A percentile compares a stretch with the other conserved stretches of the same genome.
These are phyloP conservation scores for Chaenocephalus aceratus DNA, from an alignment of 2,113 vertebrate genomes.

Conservation along the genomic window DNA sequence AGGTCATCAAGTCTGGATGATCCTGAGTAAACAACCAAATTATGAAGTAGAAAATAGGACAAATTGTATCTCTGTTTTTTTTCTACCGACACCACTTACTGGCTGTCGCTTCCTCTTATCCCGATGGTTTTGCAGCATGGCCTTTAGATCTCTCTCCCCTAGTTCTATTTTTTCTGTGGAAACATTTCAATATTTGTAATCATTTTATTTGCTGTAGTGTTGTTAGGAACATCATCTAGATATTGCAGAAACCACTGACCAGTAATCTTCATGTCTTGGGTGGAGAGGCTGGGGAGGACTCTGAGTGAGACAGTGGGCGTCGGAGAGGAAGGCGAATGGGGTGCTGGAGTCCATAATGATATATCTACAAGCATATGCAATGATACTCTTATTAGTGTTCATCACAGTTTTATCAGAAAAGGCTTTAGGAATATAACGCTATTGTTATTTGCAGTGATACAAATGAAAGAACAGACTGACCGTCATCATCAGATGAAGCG, in stretches of 20 bases:
- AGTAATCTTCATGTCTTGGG: constrained; percentile 94
- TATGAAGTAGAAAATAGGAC: background rate
- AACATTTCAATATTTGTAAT: constrained; percentile 33
- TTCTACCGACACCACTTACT: constrained; percentile 79
- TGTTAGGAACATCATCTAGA: background rate
- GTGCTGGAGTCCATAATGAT: constrained; percentile 88
- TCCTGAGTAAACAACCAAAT: constrained; percentile 82
- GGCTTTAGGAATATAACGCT: background rate
- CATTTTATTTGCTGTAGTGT: background rate
- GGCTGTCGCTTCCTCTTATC: constrained; percentile 95
- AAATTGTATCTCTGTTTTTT: background rate
- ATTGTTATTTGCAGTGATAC: background rate
- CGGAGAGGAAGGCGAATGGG: constrained; percentile 86
- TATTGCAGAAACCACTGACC: constrained; percentile 80
- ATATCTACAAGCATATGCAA: constrained; percentile 83
- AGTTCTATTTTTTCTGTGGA: constrained; percentile 91
- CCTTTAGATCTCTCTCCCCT: constrained; percentile 90
- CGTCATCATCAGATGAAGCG: constrained; percentile 95
- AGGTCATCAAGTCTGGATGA: constrained; percentile 93
- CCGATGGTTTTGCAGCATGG: constrained; percentile 91
- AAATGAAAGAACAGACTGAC: constrained; percentile 76
- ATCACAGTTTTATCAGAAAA: background rate
- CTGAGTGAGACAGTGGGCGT: constrained; percentile 89
- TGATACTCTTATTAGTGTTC: background rate
- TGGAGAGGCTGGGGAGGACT: constrained; percentile 93